Evolutionary conservation across 1,140 invertebrate species (phyloP).

Genomic region (Lethrus apterus): DNA sequence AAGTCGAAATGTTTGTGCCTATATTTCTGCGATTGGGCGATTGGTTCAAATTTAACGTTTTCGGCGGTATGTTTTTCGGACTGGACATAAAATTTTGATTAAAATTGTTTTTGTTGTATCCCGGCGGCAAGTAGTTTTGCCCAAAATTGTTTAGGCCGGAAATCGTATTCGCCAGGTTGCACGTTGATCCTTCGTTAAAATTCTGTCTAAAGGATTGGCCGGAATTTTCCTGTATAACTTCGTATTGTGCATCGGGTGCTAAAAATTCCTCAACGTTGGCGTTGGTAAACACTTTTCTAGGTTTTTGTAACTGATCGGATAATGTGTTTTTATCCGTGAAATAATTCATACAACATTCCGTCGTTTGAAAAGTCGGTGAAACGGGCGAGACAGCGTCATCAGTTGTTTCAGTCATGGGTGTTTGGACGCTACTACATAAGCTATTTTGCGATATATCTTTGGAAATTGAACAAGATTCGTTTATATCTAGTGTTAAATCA

Average conservation of each 20-base stretch:
- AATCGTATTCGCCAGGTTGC: constrained; percentile 36
- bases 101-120: constrained; percentile 23
- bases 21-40: constrained; percentile 29
- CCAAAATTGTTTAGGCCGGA: constrained; percentile 35
- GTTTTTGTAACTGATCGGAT: constrained; percentile 16
- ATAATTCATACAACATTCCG: constrained; percentile 28
- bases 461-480: constrained; percentile 27
- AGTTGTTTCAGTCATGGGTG: constrained; percentile 39
- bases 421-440: constrained; percentile 41
- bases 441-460: constrained; percentile 49
- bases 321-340: constrained; percentile 25
- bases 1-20: constrained; percentile 37
- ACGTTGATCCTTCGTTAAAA: constrained; percentile 15
- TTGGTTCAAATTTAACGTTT: constrained; percentile 30
- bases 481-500: constrained; percentile 20
- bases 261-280: constrained; percentile 40
- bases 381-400: constrained; percentile 34
- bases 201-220: constrained; percentile 22
- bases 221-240: constrained; percentile 46
- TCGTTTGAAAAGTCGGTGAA: constrained; percentile 16
- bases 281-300: constrained; percentile 21
- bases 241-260: constrained; percentile 56
- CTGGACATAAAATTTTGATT: constrained; percentile 21
- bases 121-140: constrained; percentile 29
- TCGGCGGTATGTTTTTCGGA: constrained; percentile 30